Evolutionary conservation across 2,113 vertebrate genomes (phyloP), one percentile per base, ranked within the genome.

Genomic region (Arothron firmamentum): DNA sequence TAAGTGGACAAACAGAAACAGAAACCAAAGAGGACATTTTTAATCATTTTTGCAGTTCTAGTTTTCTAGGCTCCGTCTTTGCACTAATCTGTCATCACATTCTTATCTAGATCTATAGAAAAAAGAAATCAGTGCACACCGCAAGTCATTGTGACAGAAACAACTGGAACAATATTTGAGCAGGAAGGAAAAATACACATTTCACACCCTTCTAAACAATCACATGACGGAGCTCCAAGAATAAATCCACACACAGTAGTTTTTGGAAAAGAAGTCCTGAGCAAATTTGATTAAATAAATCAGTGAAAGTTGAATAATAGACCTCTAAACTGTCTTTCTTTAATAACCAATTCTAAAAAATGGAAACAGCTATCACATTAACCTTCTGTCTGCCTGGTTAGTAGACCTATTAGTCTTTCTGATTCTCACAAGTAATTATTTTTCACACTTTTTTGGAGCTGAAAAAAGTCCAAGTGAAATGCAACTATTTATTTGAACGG

Each of bases 71-170:
- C 54, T 54, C 43, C 50, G 21, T 64, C 60, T 25, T 25, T 48
- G 38, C 58, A 18, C 14, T 41, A 28, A 18, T 61, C 56, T 66
- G 64, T 65, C 61, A 28, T 49, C 60, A 52, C 74, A 46, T 74
- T 67, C 63, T 70, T 78, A 75, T 81, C 79, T 57, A 16, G 16
- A 65, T 34, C 63, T 59, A 65, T 70, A 69, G 64, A 69, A 38
- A 38, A 38, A 16, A 17, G 2, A 31, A 51, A 78, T 72, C 52
- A 56, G 49, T 0, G 16, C 38, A 52, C 56, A 55, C 5, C 28
- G 0, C 3, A 34, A 55, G 43, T 56, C 61, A 69, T 75, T 78
- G 75, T 78, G 65, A 63, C 31, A 9, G 7, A 67, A 50, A 58
- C 63, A 59, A 80, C 67, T 71, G 67, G 67, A 71, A 67, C 49